Percentiles rank a stretch among this genome's conserved stretches.
Conservation (phyloP, 2,797 vertebrate species). For the Acanthis flammea region DNA sequence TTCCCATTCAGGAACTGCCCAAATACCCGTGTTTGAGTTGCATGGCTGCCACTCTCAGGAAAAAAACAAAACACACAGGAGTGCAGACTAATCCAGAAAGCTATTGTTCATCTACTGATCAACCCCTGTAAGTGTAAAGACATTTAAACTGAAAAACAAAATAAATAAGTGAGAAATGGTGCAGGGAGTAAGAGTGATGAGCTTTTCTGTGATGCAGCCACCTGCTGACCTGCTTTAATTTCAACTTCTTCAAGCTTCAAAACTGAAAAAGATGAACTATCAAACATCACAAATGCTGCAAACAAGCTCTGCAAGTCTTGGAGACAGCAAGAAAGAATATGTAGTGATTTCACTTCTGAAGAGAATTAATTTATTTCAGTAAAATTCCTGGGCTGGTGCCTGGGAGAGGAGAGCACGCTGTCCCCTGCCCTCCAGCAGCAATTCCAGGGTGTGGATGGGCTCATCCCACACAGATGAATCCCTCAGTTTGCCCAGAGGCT, state of each 20-base stretch:
- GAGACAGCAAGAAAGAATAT: neutral
- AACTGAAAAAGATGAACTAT: neutral
- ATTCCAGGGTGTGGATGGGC: fast-evolving
- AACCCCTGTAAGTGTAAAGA: neutral
- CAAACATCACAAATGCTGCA: neutral
- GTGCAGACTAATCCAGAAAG: neutral
- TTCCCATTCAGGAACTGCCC: neutral
- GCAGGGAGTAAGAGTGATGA: neutral
- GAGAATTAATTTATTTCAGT: neutral
- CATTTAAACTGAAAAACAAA: neutral
- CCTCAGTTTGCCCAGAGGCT: neutral
- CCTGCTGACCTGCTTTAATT: neutral
- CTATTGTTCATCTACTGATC: neutral
- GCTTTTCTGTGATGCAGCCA: neutral
- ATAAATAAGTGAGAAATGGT: neutral
- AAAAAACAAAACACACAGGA: neutral
- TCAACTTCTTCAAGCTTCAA: neutral
- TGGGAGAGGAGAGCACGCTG: fast-evolving
- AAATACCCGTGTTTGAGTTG: neutral
- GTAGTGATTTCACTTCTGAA: neutral
- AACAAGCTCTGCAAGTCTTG: neutral
- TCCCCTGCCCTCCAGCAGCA: neutral
- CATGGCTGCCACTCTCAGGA: neutral
- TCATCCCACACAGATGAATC: neutral
- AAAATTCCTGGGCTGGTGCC: neutral